Evolutionary conservation across 2,888 invertebrate genomes (phyloP), one percentile per base, ranked within the genome.

Genomic region (Drosophila setosimentum): DNA sequence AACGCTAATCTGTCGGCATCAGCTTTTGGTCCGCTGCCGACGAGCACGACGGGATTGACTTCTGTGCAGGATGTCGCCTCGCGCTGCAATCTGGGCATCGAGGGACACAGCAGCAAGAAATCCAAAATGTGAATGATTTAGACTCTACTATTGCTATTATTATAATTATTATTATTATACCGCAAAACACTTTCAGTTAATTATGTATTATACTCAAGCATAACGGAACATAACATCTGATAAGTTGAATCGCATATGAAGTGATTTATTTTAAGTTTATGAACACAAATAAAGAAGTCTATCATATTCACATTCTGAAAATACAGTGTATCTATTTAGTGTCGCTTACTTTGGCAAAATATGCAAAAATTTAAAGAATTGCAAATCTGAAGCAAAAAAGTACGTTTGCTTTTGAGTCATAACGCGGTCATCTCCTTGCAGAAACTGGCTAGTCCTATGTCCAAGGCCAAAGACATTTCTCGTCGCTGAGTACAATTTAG

Each of bases 91-190:
- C 78, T 93, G 37, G 93, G 92, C 60, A 92, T 94, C 42, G 93
- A 93, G 80, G 93, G 93, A 0, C 93, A 93, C 80, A 91, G 84
- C 68, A 91, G 86, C 72, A 93, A 93, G 80, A 92, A 92, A 78
- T 89, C 93, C 11, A 93, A 93, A 83, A 78, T 92, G 24, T 92
- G 83, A 66, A 61, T 13, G 29, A 35, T n/a, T 42, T 8, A 64
- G 35, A 50, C 37, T 50, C 35, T 16, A 27, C 24, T 45, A 24
- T 45, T 24, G 24, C 16, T 7, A 24, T 24, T 45, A 24, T 24
- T 24, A 24, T 37, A 18, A 8, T 21, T 42, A 42, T 45, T 45
- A 48, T 40, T 32, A 37, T 5, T 32, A 37, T 1, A 37, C 27
- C 30, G 18, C 24, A 27, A 59, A 54, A 64, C 73, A 64, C 35